Conservation (phyloP, 2,797 vertebrate species). For the Etheostoma perlongum region DNA sequence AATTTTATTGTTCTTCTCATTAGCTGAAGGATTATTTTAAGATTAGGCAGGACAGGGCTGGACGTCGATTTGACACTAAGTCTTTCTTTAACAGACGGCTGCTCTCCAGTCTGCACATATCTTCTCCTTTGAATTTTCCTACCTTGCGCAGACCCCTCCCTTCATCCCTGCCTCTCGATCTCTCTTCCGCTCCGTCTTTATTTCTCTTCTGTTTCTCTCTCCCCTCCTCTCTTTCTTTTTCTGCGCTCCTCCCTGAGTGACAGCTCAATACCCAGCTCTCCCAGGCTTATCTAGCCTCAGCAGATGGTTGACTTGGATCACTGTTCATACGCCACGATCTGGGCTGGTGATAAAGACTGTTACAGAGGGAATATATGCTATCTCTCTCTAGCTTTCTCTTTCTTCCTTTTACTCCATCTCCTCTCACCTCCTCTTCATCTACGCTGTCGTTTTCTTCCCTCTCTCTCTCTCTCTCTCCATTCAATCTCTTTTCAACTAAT, state of each 20-base stretch:
- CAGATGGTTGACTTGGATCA: conserved; percentile 99
- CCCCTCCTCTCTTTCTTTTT: conserved; percentile 65
- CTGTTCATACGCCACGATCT: conserved; percentile 98
- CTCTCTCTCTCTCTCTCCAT: conserved; percentile 9
- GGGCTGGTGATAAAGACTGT: conserved; percentile 96
- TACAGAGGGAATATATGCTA: conserved; percentile 91
- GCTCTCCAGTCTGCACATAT: conserved; percentile 90
- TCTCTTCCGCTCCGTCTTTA: conserved; percentile 72
- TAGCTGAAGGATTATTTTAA: conserved; percentile 69
- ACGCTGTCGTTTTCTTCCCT: conserved; percentile 25
- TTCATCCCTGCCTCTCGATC: conserved; percentile 37
- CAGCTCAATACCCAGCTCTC: conserved; percentile 97
- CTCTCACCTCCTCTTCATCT: conserved; percentile 61
- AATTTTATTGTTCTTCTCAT: conserved; percentile 58
- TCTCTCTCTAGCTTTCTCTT: conserved; percentile 78
- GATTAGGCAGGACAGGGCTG: conserved; percentile 65
- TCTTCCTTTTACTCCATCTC: conserved; percentile 57
- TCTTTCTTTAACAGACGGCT: conserved; percentile 67
- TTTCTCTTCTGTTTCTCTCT: conserved; percentile 75
- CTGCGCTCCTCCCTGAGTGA: conserved; percentile 90
- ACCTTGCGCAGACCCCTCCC: conserved; percentile 58
- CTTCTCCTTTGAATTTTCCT: conserved; percentile 77
- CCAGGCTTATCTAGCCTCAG: conserved; percentile 98
- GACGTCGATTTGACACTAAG: conserved; percentile 78
- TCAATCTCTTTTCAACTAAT: conserved; percentile 31